A percentile compares a stretch with the other conserved stretches of the same genome.
phyloP scores from a whole-genome alignment of 2,113 vertebrate genomes.

The Actinemys pallida region DNA sequence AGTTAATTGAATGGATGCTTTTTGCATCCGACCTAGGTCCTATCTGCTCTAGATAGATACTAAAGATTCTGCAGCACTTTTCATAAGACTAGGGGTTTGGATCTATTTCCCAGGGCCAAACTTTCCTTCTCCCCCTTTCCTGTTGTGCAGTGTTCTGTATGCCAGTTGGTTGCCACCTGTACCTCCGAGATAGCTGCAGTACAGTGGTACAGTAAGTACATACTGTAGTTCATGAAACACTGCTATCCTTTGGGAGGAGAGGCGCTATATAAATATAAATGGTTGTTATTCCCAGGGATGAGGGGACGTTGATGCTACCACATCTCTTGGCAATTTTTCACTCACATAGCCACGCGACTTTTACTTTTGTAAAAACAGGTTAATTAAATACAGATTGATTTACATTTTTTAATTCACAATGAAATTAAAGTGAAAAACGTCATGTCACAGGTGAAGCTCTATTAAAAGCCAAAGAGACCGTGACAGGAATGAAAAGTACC shows the following conservation, averaged over 20 bases:
- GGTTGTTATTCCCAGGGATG: background rate
- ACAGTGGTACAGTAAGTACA: accelerated
- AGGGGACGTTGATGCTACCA: background rate
- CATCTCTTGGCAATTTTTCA: background rate
- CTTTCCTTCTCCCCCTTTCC: accelerated
- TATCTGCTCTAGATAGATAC: background rate
- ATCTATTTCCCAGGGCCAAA: background rate
- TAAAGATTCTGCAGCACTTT: background rate
- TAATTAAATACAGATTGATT: conserved; percentile 5
- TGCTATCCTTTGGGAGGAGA: background rate
- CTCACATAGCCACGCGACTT: background rate
- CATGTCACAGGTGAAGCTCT: background rate
- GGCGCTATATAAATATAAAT: background rate
- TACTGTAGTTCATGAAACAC: background rate
- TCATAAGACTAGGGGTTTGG: accelerated
- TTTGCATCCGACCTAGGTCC: background rate
- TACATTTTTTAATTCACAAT: background rate
- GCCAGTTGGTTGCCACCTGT: background rate
- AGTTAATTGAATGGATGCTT: accelerated
- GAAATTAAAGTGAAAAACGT: conserved; percentile 3
- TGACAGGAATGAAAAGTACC: conserved; percentile 10
- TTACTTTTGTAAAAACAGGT: background rate
- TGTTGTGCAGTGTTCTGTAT: background rate
- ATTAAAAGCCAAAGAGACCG: conserved; percentile 3
- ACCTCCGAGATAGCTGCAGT: background rate